Conservation (phyloP, 2,113 vertebrate species). For the Gopherus evgoodei region DNA sequence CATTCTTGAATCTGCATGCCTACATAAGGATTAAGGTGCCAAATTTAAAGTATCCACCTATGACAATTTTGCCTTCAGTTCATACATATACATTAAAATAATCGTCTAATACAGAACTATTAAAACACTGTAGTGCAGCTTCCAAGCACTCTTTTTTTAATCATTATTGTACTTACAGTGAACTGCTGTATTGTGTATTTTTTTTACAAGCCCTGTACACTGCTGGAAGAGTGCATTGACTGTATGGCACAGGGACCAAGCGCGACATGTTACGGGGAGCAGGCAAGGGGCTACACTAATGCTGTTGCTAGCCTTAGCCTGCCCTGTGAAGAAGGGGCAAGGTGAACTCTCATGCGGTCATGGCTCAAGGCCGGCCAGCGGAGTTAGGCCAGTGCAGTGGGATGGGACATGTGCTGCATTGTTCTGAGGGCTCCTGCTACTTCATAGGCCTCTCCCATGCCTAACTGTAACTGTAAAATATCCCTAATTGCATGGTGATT, state of each 20-base stretch:
- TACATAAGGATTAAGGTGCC: neutral
- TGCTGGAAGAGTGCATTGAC: neutral
- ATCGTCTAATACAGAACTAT: accelerated
- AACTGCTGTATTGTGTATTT: no score
- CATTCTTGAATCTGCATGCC: accelerated
- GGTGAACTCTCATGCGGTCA: accelerated
- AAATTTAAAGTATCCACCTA: accelerated
- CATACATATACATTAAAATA: accelerated
- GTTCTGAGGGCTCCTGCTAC: neutral
- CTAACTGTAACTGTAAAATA: accelerated
- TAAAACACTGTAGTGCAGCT: accelerated
- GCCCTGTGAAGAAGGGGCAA: accelerated
- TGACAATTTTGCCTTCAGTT: accelerated
- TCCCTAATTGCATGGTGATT: neutral
- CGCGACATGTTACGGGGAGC: neutral
- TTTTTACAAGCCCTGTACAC: no score
- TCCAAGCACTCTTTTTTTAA: neutral
- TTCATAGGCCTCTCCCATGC: neutral
- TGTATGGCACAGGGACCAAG: neutral
- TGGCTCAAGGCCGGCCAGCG: accelerated
- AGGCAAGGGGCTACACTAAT: neutral
- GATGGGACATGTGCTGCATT: accelerated
- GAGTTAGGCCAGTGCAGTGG: neutral
- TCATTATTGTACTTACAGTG: accelerated
- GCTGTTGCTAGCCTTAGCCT: accelerated